Evolutionary conservation across 2,113 vertebrate genomes (phyloP).

Genomic region (Zosterops japonicus): DNA sequence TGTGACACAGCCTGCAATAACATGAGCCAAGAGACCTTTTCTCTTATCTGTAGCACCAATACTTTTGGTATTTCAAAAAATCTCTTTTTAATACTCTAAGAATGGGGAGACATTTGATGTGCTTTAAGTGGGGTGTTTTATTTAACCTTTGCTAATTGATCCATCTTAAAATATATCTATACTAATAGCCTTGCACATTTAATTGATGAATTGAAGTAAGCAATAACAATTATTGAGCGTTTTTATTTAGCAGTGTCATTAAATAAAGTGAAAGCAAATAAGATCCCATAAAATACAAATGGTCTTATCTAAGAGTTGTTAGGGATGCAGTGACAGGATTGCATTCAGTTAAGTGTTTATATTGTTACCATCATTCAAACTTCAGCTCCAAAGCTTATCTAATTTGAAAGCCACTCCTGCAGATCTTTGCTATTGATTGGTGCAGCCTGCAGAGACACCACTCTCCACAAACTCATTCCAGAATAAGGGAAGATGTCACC

Average conservation of each 20-base stretch:
- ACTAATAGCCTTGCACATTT: constrained; percentile 1
- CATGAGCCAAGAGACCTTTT: not conserved
- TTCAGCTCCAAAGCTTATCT: not conserved
- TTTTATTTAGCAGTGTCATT: not conserved
- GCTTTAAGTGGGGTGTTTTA: not conserved
- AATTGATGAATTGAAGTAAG: constrained; percentile 13
- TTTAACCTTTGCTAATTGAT: constrained; percentile 28
- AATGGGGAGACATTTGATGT: not conserved
- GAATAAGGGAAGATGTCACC: not conserved
- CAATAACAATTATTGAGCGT: not conserved
- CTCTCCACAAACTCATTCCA: not conserved
- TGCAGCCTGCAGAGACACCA: not conserved
- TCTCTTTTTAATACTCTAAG: not conserved
- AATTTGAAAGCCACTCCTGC: constrained; percentile 29
- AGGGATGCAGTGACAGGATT: constrained; percentile 18
- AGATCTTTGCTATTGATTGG: constrained; percentile 3
- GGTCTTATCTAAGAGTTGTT: not conserved
- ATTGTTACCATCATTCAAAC: constrained; percentile 13
- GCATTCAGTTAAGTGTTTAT: constrained; percentile 27
- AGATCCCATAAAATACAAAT: constrained; percentile 25
- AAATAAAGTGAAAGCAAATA: constrained; percentile 26
- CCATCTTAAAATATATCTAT: not conserved
- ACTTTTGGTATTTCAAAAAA: not conserved
- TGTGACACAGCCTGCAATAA: not conserved
- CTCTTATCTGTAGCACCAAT: not conserved